phyloP scores from a whole-genome alignment of 2,797 vertebrate genomes.

The Masticophis lateralis region DNA sequence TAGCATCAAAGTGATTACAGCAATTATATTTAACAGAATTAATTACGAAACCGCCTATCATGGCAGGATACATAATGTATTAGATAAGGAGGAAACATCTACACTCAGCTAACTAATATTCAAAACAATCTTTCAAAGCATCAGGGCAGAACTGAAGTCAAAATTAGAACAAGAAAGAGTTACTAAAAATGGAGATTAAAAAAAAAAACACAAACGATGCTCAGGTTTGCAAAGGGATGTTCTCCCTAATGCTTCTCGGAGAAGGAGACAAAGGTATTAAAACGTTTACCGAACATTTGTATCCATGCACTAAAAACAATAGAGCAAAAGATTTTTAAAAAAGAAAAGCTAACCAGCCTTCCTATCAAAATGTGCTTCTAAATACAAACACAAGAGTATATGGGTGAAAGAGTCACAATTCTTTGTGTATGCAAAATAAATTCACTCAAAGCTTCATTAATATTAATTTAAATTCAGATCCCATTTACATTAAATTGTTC shows the following conservation, averaged over 20 bases:
- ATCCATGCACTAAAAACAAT: slow-evolving; percentile 45
- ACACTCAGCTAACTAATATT: slow-evolving; percentile 68
- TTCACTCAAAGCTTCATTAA: slow-evolving; percentile 83
- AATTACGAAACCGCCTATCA: slow-evolving; percentile 78
- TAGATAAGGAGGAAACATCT: slow-evolving; percentile 73
- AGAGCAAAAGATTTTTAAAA: neutral
- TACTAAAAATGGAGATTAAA: slow-evolving; percentile 7
- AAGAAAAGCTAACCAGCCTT: slow-evolving; percentile 65
- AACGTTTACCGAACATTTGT: slow-evolving; percentile 63
- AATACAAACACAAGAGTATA: slow-evolving; percentile 72
- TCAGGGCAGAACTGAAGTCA: slow-evolving; percentile 40
- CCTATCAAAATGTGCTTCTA: slow-evolving; percentile 66
- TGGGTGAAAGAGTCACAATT: slow-evolving; percentile 76
- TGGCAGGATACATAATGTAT: slow-evolving; percentile 75
- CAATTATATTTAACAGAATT: slow-evolving; percentile 82
- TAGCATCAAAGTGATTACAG: slow-evolving; percentile 81
- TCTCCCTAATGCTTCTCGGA: slow-evolving; percentile 31
- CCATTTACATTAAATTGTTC: slow-evolving; percentile 84
- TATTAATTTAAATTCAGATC: slow-evolving; percentile 85
- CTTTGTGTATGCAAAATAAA: slow-evolving; percentile 85
- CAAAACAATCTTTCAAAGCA: slow-evolving; percentile 44
- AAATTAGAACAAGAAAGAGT: slow-evolving; percentile 34
- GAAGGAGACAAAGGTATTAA: slow-evolving; percentile 42
- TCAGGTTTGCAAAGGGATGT: neutral
- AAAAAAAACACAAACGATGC: neutral